Base-by-base conservation (phyloP, 1,140 invertebrate species). In the Neodiprion pinetum region DNA sequence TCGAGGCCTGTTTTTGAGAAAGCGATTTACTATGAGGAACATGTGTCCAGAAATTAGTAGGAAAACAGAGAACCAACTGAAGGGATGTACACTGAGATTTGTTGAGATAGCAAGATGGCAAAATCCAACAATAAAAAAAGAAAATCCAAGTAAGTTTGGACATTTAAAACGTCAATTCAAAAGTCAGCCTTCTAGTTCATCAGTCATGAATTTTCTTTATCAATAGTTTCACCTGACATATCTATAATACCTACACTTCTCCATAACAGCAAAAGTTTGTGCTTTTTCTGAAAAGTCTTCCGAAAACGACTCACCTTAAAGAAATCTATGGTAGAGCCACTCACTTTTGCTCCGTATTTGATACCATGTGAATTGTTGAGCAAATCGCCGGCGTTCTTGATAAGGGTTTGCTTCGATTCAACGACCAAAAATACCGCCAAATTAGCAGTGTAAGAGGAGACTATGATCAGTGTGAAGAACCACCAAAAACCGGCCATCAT, bases 371-470 rank as follows among this genome's bases (percentile, higher is more conserved):
- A 94, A 75, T 82, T 81, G 76, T 92, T 90, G 3, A 94, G 94
- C n/a, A 99, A 89, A 79, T 98, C 96, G 77, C 96, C 92, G 0
- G 95, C 94, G 80, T 92, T 92, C 82, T 94, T 92, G 72, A 99
- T 98, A 1, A 95, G 92, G 12, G 93, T 92, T 28, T 93, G 91
- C 77, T 94, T 90, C 1, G 93, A 93, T 86, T 97, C 96, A n/a
- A 97, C 93, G 0, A 97, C 98, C 21, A 99, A 89, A 86, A 98
- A 98, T 70, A 98, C 97, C 72, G 98, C 98, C 74, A 99, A 91
- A 89, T 99, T 99, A 9, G 98, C 98, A 0, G 98, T 99, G 87
- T 99, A 99, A 0, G 96, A 98, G 48, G 96, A 96, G 9, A 98
- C 97, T 87, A 99, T 97, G 79, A 99, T 98, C 9, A 99, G 89